phyloP scores from a whole-genome alignment of 2,797 vertebrate genomes.

The Lepilemur ruficaudatus region DNA sequence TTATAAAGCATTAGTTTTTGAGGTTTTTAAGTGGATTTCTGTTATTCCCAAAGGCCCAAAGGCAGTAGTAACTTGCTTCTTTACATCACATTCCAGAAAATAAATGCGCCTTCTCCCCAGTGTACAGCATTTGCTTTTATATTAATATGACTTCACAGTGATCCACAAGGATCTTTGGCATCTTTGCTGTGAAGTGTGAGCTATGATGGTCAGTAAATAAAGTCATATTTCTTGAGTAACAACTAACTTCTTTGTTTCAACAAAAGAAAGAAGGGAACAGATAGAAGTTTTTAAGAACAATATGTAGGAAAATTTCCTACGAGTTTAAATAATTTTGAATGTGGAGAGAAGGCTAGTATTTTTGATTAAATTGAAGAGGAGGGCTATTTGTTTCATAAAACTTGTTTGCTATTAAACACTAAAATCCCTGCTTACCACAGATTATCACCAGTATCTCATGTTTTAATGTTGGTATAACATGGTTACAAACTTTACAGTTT shows the following conservation, averaged over 20 bases:
- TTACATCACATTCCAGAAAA: slow-evolving; percentile 15
- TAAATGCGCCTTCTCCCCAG: background rate
- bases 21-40: slow-evolving; percentile 62
- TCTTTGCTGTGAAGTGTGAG: slow-evolving; percentile 13
- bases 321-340: slow-evolving; percentile 18
- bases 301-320: background rate
- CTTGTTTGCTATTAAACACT: background rate
- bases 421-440: background rate
- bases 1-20: slow-evolving; percentile 27
- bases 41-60: background rate
- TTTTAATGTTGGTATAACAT: background rate
- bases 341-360: background rate
- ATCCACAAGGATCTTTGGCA: background rate
- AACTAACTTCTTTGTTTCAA: background rate
- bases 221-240: background rate
- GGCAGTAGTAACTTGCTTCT: background rate
- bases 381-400: slow-evolving; percentile 4
- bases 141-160: background rate
- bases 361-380: background rate
- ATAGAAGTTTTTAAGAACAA: background rate
- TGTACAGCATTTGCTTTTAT: background rate
- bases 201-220: background rate
- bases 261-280: slow-evolving; percentile 19
- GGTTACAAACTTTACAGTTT: background rate
- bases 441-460: background rate